Evolutionary conservation across 2,113 vertebrate species (phyloP).

Genomic region (Crypturellus undulatus): DNA sequence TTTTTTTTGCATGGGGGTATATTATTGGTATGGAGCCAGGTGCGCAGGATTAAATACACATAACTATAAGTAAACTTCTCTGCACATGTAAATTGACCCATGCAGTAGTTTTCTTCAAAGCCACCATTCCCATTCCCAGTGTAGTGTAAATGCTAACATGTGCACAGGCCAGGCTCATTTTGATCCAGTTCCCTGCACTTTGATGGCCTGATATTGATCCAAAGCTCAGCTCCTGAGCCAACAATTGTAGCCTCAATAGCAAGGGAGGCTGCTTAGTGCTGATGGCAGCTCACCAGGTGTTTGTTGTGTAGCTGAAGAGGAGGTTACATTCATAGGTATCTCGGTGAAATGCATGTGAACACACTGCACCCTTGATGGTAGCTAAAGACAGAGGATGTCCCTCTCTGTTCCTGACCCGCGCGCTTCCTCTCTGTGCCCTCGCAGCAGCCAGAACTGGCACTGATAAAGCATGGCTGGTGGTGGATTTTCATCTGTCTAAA

Average conservation of each 20-base stretch:
- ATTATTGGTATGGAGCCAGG: neutral
- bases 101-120: neutral
- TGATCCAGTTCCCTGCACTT: neutral
- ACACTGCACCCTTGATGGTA: neutral
- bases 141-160: neutral
- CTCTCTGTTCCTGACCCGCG: fast-evolving
- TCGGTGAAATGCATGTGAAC: neutral
- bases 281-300: neutral
- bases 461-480: fast-evolving
- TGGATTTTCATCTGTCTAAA: neutral
- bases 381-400: neutral
- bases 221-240: neutral
- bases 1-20: neutral
- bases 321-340: neutral
- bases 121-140: neutral
- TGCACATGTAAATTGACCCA: neutral
- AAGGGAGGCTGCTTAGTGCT: neutral
- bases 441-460: fast-evolving
- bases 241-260: neutral
- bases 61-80: neutral
- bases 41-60: neutral
- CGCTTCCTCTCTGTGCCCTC: neutral
- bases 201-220: neutral
- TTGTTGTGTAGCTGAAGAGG: neutral
- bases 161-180: neutral